Percentiles rank a stretch among this genome's conserved stretches.
These are phyloP conservation scores for Julus scandinavius DNA, from an alignment of 2,888 invertebrate genomes.

Conservation along the genomic window DNA sequence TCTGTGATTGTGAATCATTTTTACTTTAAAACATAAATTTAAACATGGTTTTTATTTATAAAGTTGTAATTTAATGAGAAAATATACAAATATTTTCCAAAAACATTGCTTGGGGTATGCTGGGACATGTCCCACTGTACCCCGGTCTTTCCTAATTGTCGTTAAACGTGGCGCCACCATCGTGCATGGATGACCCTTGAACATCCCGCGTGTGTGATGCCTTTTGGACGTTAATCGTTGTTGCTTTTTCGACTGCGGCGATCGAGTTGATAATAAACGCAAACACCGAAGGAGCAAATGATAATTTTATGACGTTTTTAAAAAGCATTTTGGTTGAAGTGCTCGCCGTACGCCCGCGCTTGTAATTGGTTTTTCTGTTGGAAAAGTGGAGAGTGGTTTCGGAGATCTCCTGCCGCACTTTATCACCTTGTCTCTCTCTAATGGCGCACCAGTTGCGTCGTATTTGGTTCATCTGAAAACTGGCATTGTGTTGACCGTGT, in stretches of 20 bases:
- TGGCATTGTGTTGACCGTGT: not conserved
- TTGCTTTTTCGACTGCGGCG: not conserved
- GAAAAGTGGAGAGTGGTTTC: not conserved
- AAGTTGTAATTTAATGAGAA: too few relatives aligned
- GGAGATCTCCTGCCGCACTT: not conserved
- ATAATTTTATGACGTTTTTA: slow-evolving; percentile 1
- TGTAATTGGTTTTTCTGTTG: not conserved
- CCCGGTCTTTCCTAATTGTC: too few relatives aligned
- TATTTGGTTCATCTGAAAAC: not conserved
- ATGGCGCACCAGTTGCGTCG: not conserved
- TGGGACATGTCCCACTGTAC: too few relatives aligned
- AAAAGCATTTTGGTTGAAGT: not conserved
- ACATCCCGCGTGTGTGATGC: not conserved
- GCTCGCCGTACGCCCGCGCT: not conserved
- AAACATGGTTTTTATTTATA: too few relatives aligned
- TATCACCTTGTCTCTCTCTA: not conserved
- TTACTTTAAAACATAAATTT: too few relatives aligned
- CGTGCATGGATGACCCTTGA: too few relatives aligned
- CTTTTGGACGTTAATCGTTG: not conserved
- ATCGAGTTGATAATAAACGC: not conserved
- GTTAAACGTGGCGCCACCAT: too few relatives aligned
- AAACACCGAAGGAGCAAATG: not conserved
- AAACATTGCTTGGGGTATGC: too few relatives aligned
- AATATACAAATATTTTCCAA: too few relatives aligned
- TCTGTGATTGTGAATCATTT: too few relatives aligned